These are phyloP conservation scores for Cuniculus paca DNA, from an alignment of 2,797 vertebrate genomes.

Conservation along the genomic window DNA sequence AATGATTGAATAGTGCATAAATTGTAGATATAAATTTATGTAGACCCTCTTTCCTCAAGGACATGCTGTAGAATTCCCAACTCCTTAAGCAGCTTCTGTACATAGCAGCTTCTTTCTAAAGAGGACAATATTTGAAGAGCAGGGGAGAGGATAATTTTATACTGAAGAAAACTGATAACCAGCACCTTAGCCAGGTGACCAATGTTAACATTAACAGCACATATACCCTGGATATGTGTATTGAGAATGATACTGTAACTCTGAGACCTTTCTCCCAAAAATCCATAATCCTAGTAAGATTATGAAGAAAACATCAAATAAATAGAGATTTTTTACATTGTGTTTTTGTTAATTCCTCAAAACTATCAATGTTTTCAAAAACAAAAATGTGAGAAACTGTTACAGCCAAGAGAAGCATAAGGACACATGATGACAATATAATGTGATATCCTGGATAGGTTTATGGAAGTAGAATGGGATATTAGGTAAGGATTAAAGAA, in stretches of 20 bases:
- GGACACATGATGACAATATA: not conserved
- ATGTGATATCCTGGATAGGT: not conserved
- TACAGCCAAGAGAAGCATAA: not conserved
- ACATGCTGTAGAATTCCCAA: not conserved
- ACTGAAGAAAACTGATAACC: not conserved
- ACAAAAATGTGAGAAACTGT: not conserved
- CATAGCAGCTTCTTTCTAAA: not conserved
- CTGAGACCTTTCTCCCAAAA: not conserved
- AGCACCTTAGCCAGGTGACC: not conserved
- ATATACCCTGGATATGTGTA: not conserved
- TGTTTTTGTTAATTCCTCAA: not conserved
- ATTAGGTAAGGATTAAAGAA: not conserved
- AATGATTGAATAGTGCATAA: not conserved
- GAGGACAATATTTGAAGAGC: not conserved
- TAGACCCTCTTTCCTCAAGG: not conserved
- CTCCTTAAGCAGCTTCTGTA: not conserved
- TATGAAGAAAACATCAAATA: not conserved
- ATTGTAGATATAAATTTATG: not conserved
- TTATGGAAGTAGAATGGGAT: not conserved
- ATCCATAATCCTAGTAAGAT: not conserved
- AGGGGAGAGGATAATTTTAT: not conserved
- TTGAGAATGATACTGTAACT: not conserved
- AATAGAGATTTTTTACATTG: not conserved
- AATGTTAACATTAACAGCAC: not conserved
- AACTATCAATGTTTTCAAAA: not conserved